phyloP scores from a whole-genome alignment of 2,888 invertebrate species.

The Caenorhabditis sp. region DNA sequence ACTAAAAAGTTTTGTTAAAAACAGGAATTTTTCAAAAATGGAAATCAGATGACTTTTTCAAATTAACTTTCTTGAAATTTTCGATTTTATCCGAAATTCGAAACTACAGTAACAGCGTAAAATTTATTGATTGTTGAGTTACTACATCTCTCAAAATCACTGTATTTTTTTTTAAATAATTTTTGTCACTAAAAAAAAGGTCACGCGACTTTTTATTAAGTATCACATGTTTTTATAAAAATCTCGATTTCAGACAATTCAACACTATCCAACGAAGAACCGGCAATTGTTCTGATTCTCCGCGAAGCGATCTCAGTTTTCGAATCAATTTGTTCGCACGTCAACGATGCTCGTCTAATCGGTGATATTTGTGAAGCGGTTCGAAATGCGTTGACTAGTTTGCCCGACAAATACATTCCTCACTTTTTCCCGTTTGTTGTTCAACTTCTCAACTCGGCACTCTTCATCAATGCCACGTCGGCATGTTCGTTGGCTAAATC shows the following conservation, averaged over 20 bases:
- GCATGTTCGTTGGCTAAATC: constrained; percentile 48
- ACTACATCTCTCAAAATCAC: too few relatives aligned
- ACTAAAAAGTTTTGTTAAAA: too few relatives aligned
- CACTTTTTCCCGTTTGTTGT: constrained; percentile 41
- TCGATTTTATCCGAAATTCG: too few relatives aligned
- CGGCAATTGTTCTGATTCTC: constrained; percentile 33
- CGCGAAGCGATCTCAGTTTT: constrained; percentile 46
- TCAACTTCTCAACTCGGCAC: constrained; percentile 32
- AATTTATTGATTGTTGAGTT: too few relatives aligned
- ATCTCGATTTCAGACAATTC: too few relatives aligned
- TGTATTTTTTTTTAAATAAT: too few relatives aligned
- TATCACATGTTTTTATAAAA: too few relatives aligned
- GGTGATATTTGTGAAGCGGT: constrained; percentile 45
- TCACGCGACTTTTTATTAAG: too few relatives aligned
- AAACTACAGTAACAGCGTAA: too few relatives aligned
- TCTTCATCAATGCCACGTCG: constrained; percentile 25
- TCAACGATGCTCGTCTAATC: constrained; percentile 8
- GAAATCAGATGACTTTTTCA: too few relatives aligned
- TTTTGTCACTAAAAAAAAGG: neutral
- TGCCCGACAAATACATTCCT: constrained; percentile 19
- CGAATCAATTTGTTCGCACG: constrained; percentile 14
- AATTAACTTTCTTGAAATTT: too few relatives aligned
- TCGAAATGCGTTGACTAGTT: constrained; percentile 13
- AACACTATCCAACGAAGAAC: constrained; percentile 12
- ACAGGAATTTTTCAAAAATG: too few relatives aligned